phyloP scores from a whole-genome alignment of 64 coral and sea anemone genomes.

The Stichodactyla helianthus region DNA sequence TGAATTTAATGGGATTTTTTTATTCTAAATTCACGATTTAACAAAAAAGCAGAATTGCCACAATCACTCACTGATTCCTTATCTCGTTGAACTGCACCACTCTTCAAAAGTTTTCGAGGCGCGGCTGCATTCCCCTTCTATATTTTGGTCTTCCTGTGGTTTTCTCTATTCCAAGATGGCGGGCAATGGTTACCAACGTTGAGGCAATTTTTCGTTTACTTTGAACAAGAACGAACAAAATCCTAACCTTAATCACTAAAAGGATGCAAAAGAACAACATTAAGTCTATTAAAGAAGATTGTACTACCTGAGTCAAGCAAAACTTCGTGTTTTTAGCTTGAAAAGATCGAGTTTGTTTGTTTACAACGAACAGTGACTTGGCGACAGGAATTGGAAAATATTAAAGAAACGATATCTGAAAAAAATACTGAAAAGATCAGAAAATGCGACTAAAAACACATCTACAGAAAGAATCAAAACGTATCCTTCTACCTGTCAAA shows the following conservation, averaged over 20 bases:
- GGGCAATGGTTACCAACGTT: not conserved
- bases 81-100: no score
- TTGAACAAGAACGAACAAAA: not conserved
- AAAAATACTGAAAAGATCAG: not conserved
- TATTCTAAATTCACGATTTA: no score
- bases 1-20: no score
- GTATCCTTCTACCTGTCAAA: slow-evolving; percentile 63
- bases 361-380: slow-evolving; percentile 22
- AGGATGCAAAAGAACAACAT: not conserved
- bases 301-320: not conserved
- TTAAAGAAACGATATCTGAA: not conserved
- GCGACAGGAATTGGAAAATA: not conserved
- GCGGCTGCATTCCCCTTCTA: not conserved
- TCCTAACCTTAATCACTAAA: not conserved
- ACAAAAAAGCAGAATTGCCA: no score
- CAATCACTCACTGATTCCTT: no score
- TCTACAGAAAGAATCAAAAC: slow-evolving; percentile 84
- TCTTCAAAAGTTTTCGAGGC: not conserved
- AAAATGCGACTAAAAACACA: slow-evolving; percentile 93
- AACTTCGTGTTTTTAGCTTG: not conserved
- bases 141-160: not conserved
- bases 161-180: not conserved
- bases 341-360: slow-evolving; percentile 10
- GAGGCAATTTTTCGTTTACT: not conserved
- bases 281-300: not conserved